Conservation (phyloP, 2,888 invertebrate species). For the Heteropelma amictum region DNA sequence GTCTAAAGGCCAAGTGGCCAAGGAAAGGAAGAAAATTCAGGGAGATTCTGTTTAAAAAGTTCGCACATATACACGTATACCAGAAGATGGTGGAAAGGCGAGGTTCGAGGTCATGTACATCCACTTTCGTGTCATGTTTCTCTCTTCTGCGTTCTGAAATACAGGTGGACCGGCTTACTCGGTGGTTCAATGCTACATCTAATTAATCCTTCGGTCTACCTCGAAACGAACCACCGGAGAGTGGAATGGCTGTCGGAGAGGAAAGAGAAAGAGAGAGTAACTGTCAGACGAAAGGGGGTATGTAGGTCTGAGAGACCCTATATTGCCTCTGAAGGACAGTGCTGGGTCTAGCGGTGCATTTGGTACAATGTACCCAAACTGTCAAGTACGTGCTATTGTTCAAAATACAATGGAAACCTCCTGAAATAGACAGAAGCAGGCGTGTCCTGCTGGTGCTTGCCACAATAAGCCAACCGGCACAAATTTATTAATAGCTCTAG, state of each 20-base stretch:
- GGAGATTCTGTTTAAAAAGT: background rate
- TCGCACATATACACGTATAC: background rate
- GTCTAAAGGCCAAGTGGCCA: background rate
- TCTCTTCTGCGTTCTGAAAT: background rate
- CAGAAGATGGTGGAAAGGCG: slow-evolving; percentile 3
- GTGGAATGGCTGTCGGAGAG: slow-evolving; percentile 7
- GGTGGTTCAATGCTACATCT: slow-evolving; percentile 61
- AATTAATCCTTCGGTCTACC: slow-evolving; percentile 63
- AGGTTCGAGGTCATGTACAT: background rate
- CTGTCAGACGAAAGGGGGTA: too few relatives aligned
- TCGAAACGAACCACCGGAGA: slow-evolving; percentile 12
- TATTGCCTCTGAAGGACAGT: slow-evolving; percentile 60
- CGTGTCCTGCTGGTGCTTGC: slow-evolving; percentile 56
- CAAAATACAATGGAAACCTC: slow-evolving; percentile 65
- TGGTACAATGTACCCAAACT: slow-evolving; percentile 65
- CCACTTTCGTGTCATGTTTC: background rate
- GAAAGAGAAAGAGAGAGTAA: background rate
- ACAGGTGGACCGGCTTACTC: slow-evolving; percentile 1
- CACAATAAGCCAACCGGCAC: slow-evolving; percentile 64
- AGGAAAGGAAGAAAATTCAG: slow-evolving; percentile 11
- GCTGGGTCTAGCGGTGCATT: slow-evolving; percentile 58
- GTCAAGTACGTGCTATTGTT: slow-evolving; percentile 69
- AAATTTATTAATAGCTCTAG: slow-evolving; percentile 71
- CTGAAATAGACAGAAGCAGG: slow-evolving; percentile 63
- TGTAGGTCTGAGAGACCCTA: slow-evolving; percentile 37